Evolutionary conservation across 1,140 invertebrate species (phyloP).

Genomic region (Drosophila ogumai): DNA sequence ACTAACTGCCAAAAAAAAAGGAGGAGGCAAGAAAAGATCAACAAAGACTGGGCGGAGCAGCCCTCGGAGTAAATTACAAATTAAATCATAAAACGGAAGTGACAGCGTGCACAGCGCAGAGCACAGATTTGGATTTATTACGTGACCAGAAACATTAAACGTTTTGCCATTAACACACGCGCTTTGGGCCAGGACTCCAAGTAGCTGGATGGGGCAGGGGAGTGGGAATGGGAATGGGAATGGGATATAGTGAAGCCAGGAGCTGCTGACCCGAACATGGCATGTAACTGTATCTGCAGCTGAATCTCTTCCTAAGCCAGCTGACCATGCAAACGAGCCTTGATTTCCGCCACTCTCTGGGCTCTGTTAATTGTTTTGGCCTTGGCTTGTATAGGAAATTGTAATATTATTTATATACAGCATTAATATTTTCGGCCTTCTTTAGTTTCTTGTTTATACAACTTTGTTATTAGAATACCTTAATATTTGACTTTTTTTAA

Average conservation of each 20-base stretch:
- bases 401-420: not conserved
- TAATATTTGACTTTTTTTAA: no score
- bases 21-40: slow-evolving; percentile 19
- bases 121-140: slow-evolving; percentile 84
- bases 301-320: slow-evolving; percentile 6
- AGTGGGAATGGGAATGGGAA: not conserved
- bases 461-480: no score
- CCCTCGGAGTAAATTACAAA: slow-evolving; percentile 81
- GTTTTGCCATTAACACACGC: slow-evolving; percentile 80
- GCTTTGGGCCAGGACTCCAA: slow-evolving; percentile 34
- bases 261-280: slow-evolving; percentile 20
- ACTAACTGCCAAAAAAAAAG: slow-evolving; percentile 66
- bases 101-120: slow-evolving; percentile 76
- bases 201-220: not conserved
- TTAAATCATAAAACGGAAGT: slow-evolving; percentile 84
- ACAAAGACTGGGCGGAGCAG: slow-evolving; percentile 14
- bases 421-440: no score
- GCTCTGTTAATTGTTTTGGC: slow-evolving; percentile 20
- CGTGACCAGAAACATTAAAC: slow-evolving; percentile 84
- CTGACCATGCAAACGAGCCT: slow-evolving; percentile 36
- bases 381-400: not conserved
- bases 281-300: slow-evolving; percentile 20
- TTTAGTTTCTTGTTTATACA: no score
- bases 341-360: slow-evolving; percentile 1
- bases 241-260: slow-evolving; percentile 16